Percentiles rank a stretch among this genome's conserved stretches.
Conservation (phyloP, 2,797 vertebrate genomes). For the Notamacropus eugenii region DNA sequence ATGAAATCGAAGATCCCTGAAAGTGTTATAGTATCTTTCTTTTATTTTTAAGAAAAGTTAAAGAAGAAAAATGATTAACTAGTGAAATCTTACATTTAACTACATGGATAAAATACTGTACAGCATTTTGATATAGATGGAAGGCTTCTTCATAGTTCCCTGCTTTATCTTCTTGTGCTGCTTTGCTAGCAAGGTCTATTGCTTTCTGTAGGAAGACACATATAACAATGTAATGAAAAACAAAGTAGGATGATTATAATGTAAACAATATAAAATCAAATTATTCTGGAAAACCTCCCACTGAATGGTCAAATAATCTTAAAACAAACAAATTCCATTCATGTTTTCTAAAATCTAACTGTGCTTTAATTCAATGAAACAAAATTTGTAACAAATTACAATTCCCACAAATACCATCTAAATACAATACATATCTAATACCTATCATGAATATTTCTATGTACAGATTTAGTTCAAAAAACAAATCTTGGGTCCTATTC, state of each 20-base stretch:
- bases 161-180: constrained; percentile 94
- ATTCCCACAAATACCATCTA: constrained; percentile 1
- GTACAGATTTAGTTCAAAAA: constrained; percentile 24
- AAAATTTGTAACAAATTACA: neutral
- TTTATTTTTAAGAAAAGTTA: constrained; percentile 34
- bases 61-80: neutral
- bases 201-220: constrained; percentile 91
- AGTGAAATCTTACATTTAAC: constrained; percentile 92
- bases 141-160: constrained; percentile 96
- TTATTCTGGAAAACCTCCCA: neutral
- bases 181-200: constrained; percentile 93
- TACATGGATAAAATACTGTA: constrained; percentile 96
- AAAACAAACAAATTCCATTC: constrained; percentile 4
- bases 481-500: constrained; percentile 1
- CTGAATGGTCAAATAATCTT: constrained; percentile 16
- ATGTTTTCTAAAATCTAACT: constrained; percentile 13
- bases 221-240: constrained; percentile 53
- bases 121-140: constrained; percentile 93
- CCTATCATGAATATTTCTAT: constrained; percentile 5
- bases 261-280: neutral
- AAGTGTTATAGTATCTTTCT: neutral
- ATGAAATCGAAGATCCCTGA: neutral
- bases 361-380: neutral
- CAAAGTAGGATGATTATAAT: constrained; percentile 30
- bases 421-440: constrained; percentile 7